Conservation (phyloP, 2,888 invertebrate genomes). For the Athalia rosae region DNA sequence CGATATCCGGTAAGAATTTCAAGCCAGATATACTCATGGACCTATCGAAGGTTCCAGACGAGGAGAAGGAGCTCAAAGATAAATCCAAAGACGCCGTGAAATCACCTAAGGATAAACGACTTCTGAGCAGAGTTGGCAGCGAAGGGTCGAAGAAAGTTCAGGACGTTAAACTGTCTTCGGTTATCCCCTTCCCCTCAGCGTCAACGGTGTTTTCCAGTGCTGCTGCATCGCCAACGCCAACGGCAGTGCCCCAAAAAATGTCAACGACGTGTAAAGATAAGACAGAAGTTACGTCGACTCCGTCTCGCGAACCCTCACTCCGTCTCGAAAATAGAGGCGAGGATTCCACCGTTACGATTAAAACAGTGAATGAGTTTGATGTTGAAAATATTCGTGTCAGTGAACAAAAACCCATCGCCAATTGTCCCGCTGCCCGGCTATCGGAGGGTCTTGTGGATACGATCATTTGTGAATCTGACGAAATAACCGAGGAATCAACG, state of each 20-base stretch:
- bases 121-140: conserved; percentile 55
- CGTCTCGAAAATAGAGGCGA: too few relatives aligned
- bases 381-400: too few relatives aligned
- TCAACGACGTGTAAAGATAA: conserved; percentile 12
- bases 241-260: not conserved
- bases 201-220: not conserved
- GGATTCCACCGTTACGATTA: too few relatives aligned
- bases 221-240: not conserved
- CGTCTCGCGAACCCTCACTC: not conserved
- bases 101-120: conserved; percentile 53
- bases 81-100: conserved; percentile 75
- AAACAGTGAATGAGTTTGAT: too few relatives aligned
- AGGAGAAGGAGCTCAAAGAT: conserved; percentile 72
- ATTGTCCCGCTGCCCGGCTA: too few relatives aligned
- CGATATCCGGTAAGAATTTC: conserved; percentile 70
- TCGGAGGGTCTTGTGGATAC: too few relatives aligned
- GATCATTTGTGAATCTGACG: too few relatives aligned
- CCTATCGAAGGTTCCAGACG: conserved; percentile 70
- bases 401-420: too few relatives aligned
- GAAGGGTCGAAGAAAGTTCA: conserved; percentile 54
- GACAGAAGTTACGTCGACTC: conserved; percentile 5
- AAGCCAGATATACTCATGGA: conserved; percentile 73
- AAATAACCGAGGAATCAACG: too few relatives aligned
- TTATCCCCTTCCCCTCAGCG: not conserved
- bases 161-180: not conserved